phyloP scores from a whole-genome alignment of 2,797 vertebrate genomes.

The Gymnothorax javanicus region DNA sequence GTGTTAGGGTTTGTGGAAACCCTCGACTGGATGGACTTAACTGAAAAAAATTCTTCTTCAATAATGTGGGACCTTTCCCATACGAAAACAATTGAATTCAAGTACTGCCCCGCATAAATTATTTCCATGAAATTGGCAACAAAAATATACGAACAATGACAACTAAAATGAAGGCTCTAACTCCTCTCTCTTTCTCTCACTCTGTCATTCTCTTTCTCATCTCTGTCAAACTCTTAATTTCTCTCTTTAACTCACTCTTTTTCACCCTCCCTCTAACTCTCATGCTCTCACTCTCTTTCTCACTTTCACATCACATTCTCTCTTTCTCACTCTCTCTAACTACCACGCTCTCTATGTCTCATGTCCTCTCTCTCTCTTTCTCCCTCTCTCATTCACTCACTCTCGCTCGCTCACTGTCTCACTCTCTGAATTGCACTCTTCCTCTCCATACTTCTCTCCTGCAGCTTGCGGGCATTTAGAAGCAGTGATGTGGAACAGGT shows the following conservation, averaged over 20 bases:
- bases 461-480: not conserved
- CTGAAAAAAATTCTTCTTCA: too few relatives aligned
- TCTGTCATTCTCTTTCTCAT: not conserved
- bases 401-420: not conserved
- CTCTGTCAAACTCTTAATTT: too few relatives aligned
- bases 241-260: not conserved
- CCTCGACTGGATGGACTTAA: too few relatives aligned
- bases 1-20: too few relatives aligned
- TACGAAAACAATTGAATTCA: too few relatives aligned
- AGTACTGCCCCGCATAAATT: too few relatives aligned
- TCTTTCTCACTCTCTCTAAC: not conserved
- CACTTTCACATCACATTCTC: not conserved
- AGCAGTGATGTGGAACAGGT: constrained; percentile 15
- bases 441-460: not conserved
- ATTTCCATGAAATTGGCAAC: too few relatives aligned
- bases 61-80: too few relatives aligned
- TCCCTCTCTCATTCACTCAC: not conserved
- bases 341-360: not conserved
- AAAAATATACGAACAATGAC: too few relatives aligned
- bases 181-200: not conserved
- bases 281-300: not conserved
- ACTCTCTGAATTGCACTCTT: not conserved
- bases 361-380: not conserved
- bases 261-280: not conserved
- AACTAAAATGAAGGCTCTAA: not conserved